phyloP scores from a whole-genome alignment of 2,888 invertebrate species.

The Cantharis flavilabris region DNA sequence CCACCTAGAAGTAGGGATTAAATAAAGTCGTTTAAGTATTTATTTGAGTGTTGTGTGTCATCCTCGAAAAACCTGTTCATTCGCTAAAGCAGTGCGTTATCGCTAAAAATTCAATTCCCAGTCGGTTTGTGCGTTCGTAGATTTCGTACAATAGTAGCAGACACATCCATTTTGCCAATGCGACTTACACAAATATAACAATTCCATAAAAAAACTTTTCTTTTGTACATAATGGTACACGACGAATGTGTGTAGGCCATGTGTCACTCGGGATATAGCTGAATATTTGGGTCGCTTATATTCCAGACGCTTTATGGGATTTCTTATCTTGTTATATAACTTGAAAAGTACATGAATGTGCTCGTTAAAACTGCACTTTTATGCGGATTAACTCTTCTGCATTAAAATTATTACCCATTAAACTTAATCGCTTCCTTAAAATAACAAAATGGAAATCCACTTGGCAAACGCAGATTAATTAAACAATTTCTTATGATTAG shows the following conservation, averaged over 20 bases:
- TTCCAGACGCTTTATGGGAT: constrained; percentile 20
- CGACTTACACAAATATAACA: constrained; percentile 32
- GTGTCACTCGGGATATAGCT: constrained; percentile 30
- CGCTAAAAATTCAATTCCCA: constrained; percentile 32
- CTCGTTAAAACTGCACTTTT: constrained; percentile 35
- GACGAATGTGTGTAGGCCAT: constrained; percentile 28
- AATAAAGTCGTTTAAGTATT: constrained; percentile 31
- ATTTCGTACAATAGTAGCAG: constrained; percentile 26
- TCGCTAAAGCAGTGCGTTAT: constrained; percentile 32
- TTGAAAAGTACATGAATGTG: constrained; percentile 26
- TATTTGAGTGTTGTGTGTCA: constrained; percentile 31
- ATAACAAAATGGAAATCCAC: background rate
- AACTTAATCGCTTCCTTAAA: constrained; percentile 27
- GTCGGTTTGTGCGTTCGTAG: constrained; percentile 26
- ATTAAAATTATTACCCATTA: constrained; percentile 35
- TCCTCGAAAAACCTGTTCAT: constrained; percentile 27
- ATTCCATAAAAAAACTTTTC: constrained; percentile 29
- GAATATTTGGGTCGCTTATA: constrained; percentile 29
- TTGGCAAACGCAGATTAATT: background rate
- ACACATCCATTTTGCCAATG: constrained; percentile 32
- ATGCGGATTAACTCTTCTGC: constrained; percentile 31
- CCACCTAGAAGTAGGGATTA: background rate
- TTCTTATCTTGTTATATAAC: constrained; percentile 27
- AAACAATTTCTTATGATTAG: too few relatives aligned
- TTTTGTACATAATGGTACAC: constrained; percentile 29